These are phyloP conservation scores for Erinaceus europaeus DNA, from an alignment of 2,113 vertebrate species.

Conservation along the genomic window DNA sequence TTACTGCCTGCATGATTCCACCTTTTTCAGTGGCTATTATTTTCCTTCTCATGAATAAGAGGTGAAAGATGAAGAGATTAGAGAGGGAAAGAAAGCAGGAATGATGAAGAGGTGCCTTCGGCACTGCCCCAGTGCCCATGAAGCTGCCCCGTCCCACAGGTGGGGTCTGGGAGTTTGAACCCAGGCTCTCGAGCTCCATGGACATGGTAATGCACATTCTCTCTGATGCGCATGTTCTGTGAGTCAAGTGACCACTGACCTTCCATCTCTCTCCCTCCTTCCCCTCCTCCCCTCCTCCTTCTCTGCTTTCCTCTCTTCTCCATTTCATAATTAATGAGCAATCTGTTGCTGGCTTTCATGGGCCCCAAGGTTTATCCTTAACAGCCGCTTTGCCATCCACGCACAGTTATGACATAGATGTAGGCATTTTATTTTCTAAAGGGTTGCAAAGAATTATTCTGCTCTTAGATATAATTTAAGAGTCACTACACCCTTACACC, in stretches of 20 bases:
- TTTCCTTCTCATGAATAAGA: too few species aligned
- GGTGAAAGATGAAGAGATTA: neutral
- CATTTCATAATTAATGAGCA: neutral
- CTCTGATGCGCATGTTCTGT: too few species aligned
- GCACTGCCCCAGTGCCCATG: too few species aligned
- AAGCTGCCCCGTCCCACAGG: too few species aligned
- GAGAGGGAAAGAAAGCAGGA: neutral
- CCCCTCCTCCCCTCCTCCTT: neutral
- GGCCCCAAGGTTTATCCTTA: neutral
- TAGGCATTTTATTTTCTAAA: conserved; percentile 53
- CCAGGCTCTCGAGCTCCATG: too few species aligned
- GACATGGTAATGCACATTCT: too few species aligned
- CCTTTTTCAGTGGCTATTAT: too few species aligned
- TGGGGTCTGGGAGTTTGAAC: too few species aligned
- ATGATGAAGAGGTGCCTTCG: too few species aligned
- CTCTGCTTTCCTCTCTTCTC: neutral
- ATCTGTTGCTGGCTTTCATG: neutral
- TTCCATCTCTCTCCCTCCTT: too few species aligned
- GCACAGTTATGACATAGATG: conserved; percentile 65
- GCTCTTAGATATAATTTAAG: conserved; percentile 62
- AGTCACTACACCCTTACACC: conserved; percentile 44
- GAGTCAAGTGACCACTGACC: too few species aligned
- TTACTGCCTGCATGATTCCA: too few species aligned
- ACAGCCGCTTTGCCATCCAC: conserved; percentile 45
- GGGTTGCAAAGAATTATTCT: conserved; percentile 59